Conservation (phyloP, 2,797 vertebrate genomes). For the Silurus lanzhouensis region DNA sequence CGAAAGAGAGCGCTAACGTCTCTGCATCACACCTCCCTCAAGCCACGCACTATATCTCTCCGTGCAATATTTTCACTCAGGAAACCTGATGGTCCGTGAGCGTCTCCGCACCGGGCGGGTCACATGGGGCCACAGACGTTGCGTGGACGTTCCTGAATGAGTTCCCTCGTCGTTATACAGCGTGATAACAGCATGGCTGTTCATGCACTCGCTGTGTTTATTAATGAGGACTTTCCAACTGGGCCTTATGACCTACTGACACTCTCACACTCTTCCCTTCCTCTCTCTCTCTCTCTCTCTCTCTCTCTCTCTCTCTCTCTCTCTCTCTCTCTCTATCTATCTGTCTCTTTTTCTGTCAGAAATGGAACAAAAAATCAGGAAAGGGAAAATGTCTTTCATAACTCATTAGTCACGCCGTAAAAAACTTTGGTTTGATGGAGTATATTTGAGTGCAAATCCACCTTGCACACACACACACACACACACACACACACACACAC, state of each 20-base stretch:
- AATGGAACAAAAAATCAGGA: slow-evolving; percentile 22
- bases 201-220: slow-evolving; percentile 63
- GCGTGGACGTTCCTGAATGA: slow-evolving; percentile 79
- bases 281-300: too few species aligned
- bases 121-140: slow-evolving; percentile 82
- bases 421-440: neutral
- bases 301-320: too few species aligned
- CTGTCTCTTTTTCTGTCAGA: too few species aligned
- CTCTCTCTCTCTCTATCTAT: too few species aligned
- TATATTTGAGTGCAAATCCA: neutral
- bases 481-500: slow-evolving; percentile 5
- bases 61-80: slow-evolving; percentile 12
- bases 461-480: neutral
- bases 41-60: neutral
- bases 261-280: slow-evolving; percentile 37
- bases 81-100: slow-evolving; percentile 32
- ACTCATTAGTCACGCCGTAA: neutral
- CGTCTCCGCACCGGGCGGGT: slow-evolving; percentile 59
- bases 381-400: neutral
- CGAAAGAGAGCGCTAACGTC: neutral
- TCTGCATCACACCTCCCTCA: slow-evolving; percentile 24
- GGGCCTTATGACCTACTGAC: slow-evolving; percentile 62
- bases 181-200: slow-evolving; percentile 81
- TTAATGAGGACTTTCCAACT: slow-evolving; percentile 59
- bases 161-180: slow-evolving; percentile 79